Evolutionary conservation across 2,888 invertebrate genomes (phyloP), one percentile per base, ranked within the genome.

Genomic region (Boloria euphrosyne): DNA sequence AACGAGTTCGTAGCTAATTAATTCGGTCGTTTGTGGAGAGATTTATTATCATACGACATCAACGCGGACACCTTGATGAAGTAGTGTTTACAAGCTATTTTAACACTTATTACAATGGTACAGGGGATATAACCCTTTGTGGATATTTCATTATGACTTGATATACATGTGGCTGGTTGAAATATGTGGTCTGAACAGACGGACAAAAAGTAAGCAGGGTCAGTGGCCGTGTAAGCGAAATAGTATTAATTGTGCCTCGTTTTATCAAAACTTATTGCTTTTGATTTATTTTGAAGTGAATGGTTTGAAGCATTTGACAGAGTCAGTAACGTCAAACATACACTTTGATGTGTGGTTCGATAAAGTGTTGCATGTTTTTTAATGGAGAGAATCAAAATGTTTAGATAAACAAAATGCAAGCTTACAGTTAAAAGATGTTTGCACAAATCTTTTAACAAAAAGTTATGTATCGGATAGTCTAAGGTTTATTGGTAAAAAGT

Each of bases 171-270:
- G 59, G 50, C 31, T 44, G 27, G 57, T 61, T 57, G 70, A 50
- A 68, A 68, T 70, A 68, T 67, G 70, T 52, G 65, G 72, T 67
- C 63, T 62, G 65, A 51, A 71, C 72, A 70, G 70, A 71, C 69
- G 60, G 69, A 74, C 70, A 74, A 73, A 75, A 74, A 74, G 62
- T 65, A 58, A 65, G 52, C 59, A 62, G 66, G 72, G 31, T 74
- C 66, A 67, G 57, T 62, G 74, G 71, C 72, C 74, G 70, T 53
- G 61, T 63, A 54, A 57, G 60, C 62, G 68, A 62, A 65, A 51
- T 62, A 53, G 31, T 51, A 60, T 52, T 44, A 67, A 73, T 71
- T 73, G 69, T 62, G 53, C 16, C 69, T 59, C 38, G 65, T 64
- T 59, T 52, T 62, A 57, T 67, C 66, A 62, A 47, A 38, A 52